phyloP scores from a whole-genome alignment of 1,140 invertebrate genomes.

The Rhysida immarginata region DNA sequence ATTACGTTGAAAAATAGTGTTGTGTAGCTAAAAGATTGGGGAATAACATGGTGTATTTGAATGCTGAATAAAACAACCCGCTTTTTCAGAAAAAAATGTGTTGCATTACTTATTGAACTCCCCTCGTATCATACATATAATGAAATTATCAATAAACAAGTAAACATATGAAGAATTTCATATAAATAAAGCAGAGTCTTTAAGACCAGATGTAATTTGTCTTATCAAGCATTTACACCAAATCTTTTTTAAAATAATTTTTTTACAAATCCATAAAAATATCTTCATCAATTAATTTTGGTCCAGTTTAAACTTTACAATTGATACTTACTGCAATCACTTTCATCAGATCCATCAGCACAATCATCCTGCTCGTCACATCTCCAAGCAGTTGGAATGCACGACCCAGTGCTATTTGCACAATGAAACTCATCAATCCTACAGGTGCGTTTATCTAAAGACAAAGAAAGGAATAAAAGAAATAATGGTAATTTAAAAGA shows the following conservation, averaged over 20 bases:
- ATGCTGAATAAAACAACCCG: too few species aligned
- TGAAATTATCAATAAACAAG: too few species aligned
- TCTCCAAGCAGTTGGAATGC: constrained; percentile 62
- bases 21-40: too few species aligned
- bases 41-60: too few species aligned
- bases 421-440: constrained; percentile 74
- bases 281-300: neutral
- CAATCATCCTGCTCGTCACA: constrained; percentile 74
- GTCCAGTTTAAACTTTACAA: neutral
- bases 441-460: constrained; percentile 58
- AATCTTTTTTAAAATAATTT: constrained; percentile 13
- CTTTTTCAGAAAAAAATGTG: too few species aligned
- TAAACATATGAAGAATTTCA: too few species aligned
- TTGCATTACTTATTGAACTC: too few species aligned
- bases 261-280: constrained; percentile 30
- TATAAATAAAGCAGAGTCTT: too few species aligned
- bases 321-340: constrained; percentile 17
- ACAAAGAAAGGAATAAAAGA: constrained; percentile 11
- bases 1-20: too few species aligned
- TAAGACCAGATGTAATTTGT: too few species aligned
- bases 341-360: constrained; percentile 33
- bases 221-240: neutral
- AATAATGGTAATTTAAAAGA: too few species aligned
- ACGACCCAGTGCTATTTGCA: constrained; percentile 46
- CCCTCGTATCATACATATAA: too few species aligned